These are phyloP conservation scores for Perithous albicinctus DNA, from an alignment of 2,888 invertebrate genomes.

Conservation along the genomic window DNA sequence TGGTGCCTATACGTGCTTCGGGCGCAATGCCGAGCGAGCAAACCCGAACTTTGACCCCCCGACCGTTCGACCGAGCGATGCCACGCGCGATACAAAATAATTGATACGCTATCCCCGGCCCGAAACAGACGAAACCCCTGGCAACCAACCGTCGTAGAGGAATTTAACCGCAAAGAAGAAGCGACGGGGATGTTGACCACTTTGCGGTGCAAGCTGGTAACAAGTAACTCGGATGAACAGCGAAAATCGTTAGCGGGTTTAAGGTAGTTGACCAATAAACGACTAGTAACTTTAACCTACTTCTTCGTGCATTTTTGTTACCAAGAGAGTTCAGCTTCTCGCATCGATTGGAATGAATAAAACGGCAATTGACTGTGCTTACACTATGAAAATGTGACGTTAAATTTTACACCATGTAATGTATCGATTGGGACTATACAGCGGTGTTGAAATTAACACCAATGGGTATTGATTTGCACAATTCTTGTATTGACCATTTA, in stretches of 20 bases:
- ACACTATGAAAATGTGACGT: no score
- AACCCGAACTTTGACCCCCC: conserved; percentile 77
- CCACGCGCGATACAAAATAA: conserved; percentile 74
- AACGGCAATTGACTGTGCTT: no score
- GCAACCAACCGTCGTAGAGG: conserved; percentile 11
- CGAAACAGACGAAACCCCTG: conserved; percentile 16
- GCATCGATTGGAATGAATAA: no score
- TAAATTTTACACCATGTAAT: no score
- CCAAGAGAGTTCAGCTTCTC: no score
- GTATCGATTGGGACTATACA: no score
- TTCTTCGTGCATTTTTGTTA: no score
- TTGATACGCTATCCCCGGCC: conserved; percentile 65
- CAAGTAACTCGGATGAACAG: conserved; percentile 21
- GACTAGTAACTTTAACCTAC: no score
- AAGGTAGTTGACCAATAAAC: no score
- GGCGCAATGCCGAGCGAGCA: conserved; percentile 67
- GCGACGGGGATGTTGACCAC: conserved; percentile 27
- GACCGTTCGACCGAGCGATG: conserved; percentile 69
- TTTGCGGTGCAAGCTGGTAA: conserved; percentile 25
- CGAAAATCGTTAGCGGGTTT: neutral
- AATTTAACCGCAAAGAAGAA: conserved; percentile 46
- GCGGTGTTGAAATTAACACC: no score
- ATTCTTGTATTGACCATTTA: no score
- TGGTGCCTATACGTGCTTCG: conserved; percentile 58
- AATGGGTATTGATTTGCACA: no score